These are phyloP conservation scores for Caenorhabditis sp. DNA, from an alignment of 2,888 invertebrate species.

Conservation along the genomic window DNA sequence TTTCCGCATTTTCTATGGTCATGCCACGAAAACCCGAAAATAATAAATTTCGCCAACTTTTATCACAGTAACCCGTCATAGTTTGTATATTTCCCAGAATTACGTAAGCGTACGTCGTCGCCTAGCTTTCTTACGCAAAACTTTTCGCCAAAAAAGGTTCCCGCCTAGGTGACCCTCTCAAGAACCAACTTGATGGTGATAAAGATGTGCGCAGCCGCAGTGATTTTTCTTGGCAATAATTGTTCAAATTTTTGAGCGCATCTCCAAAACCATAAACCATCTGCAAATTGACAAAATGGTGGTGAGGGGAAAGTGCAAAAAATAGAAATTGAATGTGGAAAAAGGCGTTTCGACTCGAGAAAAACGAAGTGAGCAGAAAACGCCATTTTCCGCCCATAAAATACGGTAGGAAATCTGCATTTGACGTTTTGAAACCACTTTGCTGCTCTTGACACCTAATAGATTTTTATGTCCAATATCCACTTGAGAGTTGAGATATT, in stretches of 20 bases:
- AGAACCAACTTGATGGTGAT: constrained; percentile 56
- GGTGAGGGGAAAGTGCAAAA: too few species aligned
- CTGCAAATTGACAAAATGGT: constrained; percentile 7
- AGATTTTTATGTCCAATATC: constrained; percentile 20
- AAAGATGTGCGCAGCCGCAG: constrained; percentile 59
- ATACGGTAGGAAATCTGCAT: constrained; percentile 36
- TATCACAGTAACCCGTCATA: too few species aligned
- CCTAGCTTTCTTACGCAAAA: too few species aligned
- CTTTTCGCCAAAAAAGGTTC: not conserved
- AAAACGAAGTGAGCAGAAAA: not conserved
- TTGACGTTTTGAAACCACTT: constrained; percentile 37
- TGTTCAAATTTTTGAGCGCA: constrained; percentile 64
- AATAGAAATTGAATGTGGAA: constrained; percentile 6
- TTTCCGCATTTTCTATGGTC: too few species aligned
- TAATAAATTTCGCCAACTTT: too few species aligned
- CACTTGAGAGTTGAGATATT: not conserved
- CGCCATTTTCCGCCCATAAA: not conserved
- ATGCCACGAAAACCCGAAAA: too few species aligned
- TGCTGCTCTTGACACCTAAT: constrained; percentile 45
- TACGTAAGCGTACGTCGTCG: too few species aligned
- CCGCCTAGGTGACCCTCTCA: too few species aligned
- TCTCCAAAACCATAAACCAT: constrained; percentile 60
- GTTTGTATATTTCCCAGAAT: too few species aligned
- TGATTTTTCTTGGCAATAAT: constrained; percentile 64
- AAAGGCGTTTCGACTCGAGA: not conserved